Evolutionary conservation across 1,140 invertebrate genomes (phyloP).

Genomic region (Berghia stephanieae): DNA sequence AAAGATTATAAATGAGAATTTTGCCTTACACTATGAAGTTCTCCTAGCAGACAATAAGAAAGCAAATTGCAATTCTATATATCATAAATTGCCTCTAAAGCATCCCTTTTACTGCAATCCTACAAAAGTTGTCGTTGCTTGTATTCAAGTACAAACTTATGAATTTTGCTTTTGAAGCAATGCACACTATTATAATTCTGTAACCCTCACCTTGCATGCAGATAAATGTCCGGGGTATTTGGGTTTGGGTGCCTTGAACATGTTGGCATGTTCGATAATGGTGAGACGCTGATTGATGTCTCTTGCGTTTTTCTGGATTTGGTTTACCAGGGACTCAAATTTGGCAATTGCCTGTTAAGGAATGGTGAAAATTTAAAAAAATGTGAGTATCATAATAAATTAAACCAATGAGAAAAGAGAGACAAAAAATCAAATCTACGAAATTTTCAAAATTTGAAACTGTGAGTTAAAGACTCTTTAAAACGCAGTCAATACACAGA

Average conservation of each 20-base stretch:
- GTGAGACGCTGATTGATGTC: slow-evolving; percentile 71
- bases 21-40: too few relatives aligned
- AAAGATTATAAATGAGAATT: too few relatives aligned
- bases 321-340: slow-evolving; percentile 75
- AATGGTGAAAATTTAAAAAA: slow-evolving; percentile 14
- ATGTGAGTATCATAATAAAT: background rate
- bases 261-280: slow-evolving; percentile 62
- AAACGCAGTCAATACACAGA: too few relatives aligned
- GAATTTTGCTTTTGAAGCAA: too few relatives aligned
- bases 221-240: slow-evolving; percentile 57
- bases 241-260: slow-evolving; percentile 62
- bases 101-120: too few relatives aligned
- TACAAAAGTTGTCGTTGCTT: too few relatives aligned
- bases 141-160: too few relatives aligned
- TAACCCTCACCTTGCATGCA: slow-evolving; percentile 58
- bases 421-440: background rate
- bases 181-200: background rate
- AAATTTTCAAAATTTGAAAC: too few relatives aligned
- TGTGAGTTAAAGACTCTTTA: too few relatives aligned
- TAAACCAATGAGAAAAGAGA: background rate
- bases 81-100: background rate
- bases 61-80: background rate
- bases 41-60: background rate
- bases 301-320: slow-evolving; percentile 80
- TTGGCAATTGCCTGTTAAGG: slow-evolving; percentile 65